Evolutionary conservation across 2,113 vertebrate genomes (phyloP), one percentile per base, ranked within the genome.

Genomic region (Erythrocercus mccallii): DNA sequence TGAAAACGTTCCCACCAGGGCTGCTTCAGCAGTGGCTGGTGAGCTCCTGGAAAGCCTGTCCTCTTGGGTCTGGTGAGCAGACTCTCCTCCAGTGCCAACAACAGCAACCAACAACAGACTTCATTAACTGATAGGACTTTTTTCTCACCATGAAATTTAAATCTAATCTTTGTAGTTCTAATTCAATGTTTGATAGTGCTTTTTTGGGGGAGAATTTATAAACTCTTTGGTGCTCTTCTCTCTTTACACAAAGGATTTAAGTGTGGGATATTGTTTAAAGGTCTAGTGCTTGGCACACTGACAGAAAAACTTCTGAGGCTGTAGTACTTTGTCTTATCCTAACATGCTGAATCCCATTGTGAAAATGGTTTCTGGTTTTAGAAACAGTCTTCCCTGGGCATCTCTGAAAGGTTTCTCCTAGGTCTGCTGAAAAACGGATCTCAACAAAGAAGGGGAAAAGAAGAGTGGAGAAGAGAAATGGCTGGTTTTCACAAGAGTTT

Each of bases 1-100:
- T 45, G 37, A 33, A 68, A 35, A 47, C 0, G 0, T 35, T 72
- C 16, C 15, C 2, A 1, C 31, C 18, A 17, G 54, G 25, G 38
- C 14, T 1, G 2, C 27, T 73, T 72, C 65, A 58, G 48, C 76
- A 47, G 54, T 11, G 60, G 38, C 48, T 53, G 53, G 10, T 31
- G 83, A 66, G 38, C 42, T 80, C n/a, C 37, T 51, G 62, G 37
- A 56, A 51, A 61, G 28, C 21, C n/a, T 53, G 48, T 35, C 20
- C 45, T 70, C 44, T 33, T 37, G 18, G 35, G 16, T 56, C 37
- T 70, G 56, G 40, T 56, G 56, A 83, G 33, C 6, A 65, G 18
- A 30, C 30, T 70, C 14, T 0, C 19, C 68, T 74, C 48, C 51
- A 61, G 51, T 71, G 40, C 40, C 61, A 83, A 11, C 27, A 38